Evolutionary conservation across 2,888 invertebrate species (phyloP), one percentile per base, ranked within the genome.

Genomic region (Gandaritis pyraliata): DNA sequence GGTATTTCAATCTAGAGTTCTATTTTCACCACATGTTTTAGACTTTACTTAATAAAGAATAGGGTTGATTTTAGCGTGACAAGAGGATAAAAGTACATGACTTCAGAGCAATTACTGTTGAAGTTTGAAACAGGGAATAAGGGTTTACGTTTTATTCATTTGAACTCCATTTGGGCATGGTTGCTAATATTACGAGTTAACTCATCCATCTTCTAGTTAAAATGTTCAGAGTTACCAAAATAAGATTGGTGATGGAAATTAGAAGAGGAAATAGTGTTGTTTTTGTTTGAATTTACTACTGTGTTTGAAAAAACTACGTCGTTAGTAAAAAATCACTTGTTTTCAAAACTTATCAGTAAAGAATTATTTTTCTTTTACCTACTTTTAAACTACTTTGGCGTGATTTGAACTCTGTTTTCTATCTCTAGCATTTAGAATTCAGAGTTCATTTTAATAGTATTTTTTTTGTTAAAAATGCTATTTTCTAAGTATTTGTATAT

Each of bases 131-230:
- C 65, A 55, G 61, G 61, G 66, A 71, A 72, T 71, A 69, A 71
- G 63, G 66, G 69, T 67, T 70, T 70, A 71, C 71, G 71, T 66
- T 75, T 73, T 72, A 76, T 74, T 76, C 76, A 71, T 77, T 78
- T 71, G 72, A 75, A 77, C 72, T 77, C 73, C 75, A 78, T 77
- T 78, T 70, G 66, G 62, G 69, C 62, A 66, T 74, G 75, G 74
- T 72, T 71, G 63, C 67, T 54, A 63, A 58, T 59, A 59, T 56
- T 50, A 58, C 46, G 43, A 16, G 47, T 56, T 64, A 54, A 57
- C 64, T 53, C 66, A 68, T 68, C 66, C 62, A 66, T 61, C 57
- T 66, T 58, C 61, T 61, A 61, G 65, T 66, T 64, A 39, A 65
- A 57, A 60, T 59, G 64, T 59, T 64, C 18, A 48, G 30, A 64